These are phyloP conservation scores for Plectrocnemia conspersa DNA, from an alignment of 1,140 invertebrate genomes.

Conservation along the genomic window DNA sequence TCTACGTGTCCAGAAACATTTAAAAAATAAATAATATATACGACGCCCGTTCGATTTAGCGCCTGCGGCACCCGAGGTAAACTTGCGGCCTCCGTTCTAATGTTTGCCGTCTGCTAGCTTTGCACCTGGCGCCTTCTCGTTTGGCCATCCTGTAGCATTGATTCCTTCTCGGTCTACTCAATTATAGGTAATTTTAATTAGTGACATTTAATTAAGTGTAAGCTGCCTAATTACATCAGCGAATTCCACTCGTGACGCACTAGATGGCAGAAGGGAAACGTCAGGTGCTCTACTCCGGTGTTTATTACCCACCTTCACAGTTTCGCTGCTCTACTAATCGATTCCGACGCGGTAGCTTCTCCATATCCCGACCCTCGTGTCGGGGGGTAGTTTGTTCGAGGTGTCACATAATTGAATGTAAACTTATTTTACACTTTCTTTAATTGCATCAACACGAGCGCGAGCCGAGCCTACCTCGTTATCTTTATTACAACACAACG, in stretches of 20 bases:
- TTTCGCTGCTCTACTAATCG: constrained; percentile 20
- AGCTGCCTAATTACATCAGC: constrained; percentile 35
- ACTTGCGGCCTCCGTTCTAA: constrained; percentile 7
- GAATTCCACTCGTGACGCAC: constrained; percentile 13
- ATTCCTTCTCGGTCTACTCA: constrained; percentile 21
- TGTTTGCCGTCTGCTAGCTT: constrained; percentile 4
- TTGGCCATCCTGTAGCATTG: constrained; percentile 7
- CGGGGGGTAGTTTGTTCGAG: too few relatives aligned
- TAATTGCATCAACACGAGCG: too few relatives aligned
- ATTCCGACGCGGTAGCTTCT: constrained; percentile 15
- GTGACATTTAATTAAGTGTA: constrained; percentile 36
- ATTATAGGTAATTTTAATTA: constrained; percentile 35
- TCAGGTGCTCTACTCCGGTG: constrained; percentile 24
- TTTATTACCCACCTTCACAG: constrained; percentile 26
- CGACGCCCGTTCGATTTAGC: constrained; percentile 6
- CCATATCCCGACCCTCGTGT: not conserved
- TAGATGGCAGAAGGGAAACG: not conserved
- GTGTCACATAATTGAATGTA: too few relatives aligned
- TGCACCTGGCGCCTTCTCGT: not conserved
- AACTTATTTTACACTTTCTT: too few relatives aligned
- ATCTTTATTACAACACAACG: too few relatives aligned
- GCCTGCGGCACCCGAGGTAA: constrained; percentile 21
- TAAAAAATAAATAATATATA: constrained; percentile 14
- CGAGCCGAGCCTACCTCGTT: too few relatives aligned
- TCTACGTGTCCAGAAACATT: too few relatives aligned